Evolutionary conservation across 1,140 invertebrate species (phyloP).

Genomic region (Drosophila albomicans): DNA sequence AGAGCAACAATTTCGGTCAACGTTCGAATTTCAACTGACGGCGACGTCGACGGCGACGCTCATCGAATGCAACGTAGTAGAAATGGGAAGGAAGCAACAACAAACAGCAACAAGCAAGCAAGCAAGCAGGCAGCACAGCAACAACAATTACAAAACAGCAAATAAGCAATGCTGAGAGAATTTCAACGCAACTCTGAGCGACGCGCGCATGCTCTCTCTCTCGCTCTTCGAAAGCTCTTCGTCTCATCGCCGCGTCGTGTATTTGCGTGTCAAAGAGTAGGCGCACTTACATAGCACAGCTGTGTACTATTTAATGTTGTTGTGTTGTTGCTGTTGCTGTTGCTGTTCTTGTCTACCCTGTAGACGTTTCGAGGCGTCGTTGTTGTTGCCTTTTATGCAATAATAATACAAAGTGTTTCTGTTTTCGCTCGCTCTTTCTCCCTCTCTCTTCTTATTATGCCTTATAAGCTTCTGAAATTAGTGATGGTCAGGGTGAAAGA

Average conservation of each 20-base stretch:
- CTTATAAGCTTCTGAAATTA: conserved; percentile 18
- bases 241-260: background rate
- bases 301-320: conserved; percentile 36
- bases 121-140: conserved; percentile 7
- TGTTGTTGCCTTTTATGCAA: conserved; percentile 67
- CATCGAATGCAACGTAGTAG: conserved; percentile 65
- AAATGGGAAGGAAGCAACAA: conserved; percentile 67
- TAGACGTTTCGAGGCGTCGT: background rate
- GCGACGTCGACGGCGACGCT: conserved; percentile 43
- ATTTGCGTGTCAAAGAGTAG: conserved; percentile 46
- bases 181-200: conserved; percentile 30
- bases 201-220: conserved; percentile 55
- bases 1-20: conserved; percentile 78
- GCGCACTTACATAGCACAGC: conserved; percentile 34
- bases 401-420: conserved; percentile 50
- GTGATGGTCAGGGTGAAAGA: conserved; percentile 9
- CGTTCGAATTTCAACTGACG: conserved; percentile 78
- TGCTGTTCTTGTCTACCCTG: conserved; percentile 13
- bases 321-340: conserved; percentile 21
- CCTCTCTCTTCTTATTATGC: conserved; percentile 1
- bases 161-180: conserved; percentile 34
- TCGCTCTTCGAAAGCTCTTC: conserved; percentile 48
- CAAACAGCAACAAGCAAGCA: conserved; percentile 20
- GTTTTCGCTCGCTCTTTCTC: conserved; percentile 5
- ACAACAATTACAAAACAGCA: conserved; percentile 28